Evolutionary conservation across 2,113 vertebrate species (phyloP).

Genomic region (Forbesichthys agassizii): DNA sequence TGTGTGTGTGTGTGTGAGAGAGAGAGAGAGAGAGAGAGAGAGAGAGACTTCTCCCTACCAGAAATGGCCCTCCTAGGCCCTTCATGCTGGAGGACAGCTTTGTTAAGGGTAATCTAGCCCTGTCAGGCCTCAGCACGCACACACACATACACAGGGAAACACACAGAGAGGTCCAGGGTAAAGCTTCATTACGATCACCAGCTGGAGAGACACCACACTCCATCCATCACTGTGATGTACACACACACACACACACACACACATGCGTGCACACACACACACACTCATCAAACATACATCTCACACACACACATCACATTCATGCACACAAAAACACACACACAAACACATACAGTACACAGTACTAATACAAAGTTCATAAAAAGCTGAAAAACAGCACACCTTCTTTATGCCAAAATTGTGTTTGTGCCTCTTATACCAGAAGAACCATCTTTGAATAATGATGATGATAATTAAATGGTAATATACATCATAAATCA

Average conservation of each 20-base stretch:
- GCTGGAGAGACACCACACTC: slow-evolving; percentile 58
- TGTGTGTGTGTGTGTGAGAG: slow-evolving; percentile 12
- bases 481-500: too few relatives aligned
- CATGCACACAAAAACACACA: too few relatives aligned
- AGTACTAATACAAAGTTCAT: not conserved
- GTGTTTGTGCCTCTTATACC: not conserved
- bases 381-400: not conserved
- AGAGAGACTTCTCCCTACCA: slow-evolving; percentile 10
- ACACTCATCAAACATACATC: not conserved
- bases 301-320: too few relatives aligned
- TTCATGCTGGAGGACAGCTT: slow-evolving; percentile 51
- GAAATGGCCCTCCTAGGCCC: slow-evolving; percentile 24
- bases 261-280: not conserved
- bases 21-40: too few relatives aligned
- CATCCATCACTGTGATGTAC: slow-evolving; percentile 58
- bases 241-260: not conserved
- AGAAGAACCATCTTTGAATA: too few relatives aligned
- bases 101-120: slow-evolving; percentile 53
- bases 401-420: not conserved
- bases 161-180: slow-evolving; percentile 27
- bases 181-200: slow-evolving; percentile 66
- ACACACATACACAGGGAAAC: slow-evolving; percentile 7
- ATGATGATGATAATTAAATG: too few relatives aligned
- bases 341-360: too few relatives aligned
- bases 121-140: slow-evolving; percentile 27